Conservation (phyloP, 2,797 vertebrate species). For the Psittacula echo region DNA sequence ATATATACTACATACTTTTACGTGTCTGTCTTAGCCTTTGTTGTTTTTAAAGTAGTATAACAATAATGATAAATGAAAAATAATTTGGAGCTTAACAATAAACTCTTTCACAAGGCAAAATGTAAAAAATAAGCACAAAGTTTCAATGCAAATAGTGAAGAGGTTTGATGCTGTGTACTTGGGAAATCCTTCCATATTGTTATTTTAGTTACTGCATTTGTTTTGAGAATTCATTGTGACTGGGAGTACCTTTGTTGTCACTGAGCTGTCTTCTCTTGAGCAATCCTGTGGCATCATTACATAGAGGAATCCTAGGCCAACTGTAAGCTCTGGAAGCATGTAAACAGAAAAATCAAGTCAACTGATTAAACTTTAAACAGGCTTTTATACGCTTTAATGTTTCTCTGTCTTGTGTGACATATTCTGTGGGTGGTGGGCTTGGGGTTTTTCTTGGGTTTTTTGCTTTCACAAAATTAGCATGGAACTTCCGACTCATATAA, state of each 20-base stretch:
- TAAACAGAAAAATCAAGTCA: conserved; percentile 66
- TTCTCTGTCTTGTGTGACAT: conserved; percentile 12
- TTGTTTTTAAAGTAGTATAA: neutral
- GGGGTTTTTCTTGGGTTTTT: neutral
- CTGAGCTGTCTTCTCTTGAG: conserved; percentile 35
- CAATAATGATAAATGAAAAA: neutral
- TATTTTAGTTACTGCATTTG: neutral
- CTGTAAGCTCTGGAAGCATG: conserved; percentile 29
- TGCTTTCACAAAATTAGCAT: conserved; percentile 23
- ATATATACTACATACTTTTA: neutral
- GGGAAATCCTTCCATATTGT: neutral
- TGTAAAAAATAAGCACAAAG: neutral
- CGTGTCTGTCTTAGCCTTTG: neutral
- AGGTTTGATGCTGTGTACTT: neutral
- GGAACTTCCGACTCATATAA: conserved; percentile 1
- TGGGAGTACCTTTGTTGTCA: conserved; percentile 27
- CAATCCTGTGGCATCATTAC: conserved; percentile 27
- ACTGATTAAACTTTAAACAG: conserved; percentile 34
- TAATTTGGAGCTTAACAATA: neutral
- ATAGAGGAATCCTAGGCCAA: conserved; percentile 39
- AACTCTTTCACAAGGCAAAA: neutral
- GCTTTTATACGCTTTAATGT: conserved; percentile 8
- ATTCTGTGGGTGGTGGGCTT: conserved; percentile 6
- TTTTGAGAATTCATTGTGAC: conserved; percentile 40
- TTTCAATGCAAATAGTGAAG: neutral